These are phyloP conservation scores for Chromobotia macracanthus DNA, from an alignment of 2,797 vertebrate species.

Conservation along the genomic window DNA sequence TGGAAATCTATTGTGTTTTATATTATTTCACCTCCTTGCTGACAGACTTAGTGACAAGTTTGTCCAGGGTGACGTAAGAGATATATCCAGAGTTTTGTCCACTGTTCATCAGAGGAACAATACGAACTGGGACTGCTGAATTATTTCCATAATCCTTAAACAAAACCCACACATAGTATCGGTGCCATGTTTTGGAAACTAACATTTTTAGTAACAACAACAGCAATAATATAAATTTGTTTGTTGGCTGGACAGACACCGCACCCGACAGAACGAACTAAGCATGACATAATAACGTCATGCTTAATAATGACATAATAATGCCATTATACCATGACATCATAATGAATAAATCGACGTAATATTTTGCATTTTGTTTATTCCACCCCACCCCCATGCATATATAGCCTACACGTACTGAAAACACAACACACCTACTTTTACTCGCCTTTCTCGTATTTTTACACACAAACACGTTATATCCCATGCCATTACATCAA, in stretches of 20 bases:
- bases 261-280: not conserved
- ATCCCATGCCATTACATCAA: constrained; percentile 91
- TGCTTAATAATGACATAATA: too few species aligned
- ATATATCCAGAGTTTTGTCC: not conserved
- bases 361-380: constrained; percentile 13
- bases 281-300: too few species aligned
- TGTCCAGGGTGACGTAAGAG: not conserved
- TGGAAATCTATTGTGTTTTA: not conserved
- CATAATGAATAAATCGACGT: not conserved
- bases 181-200: not conserved
- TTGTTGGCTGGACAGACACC: not conserved
- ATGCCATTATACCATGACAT: not conserved
- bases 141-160: not conserved
- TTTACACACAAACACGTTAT: constrained; percentile 65
- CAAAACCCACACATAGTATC: too few species aligned
- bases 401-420: constrained; percentile 32
- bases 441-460: constrained; percentile 3
- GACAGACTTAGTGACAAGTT: not conserved
- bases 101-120: not conserved
- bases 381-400: constrained; percentile 30
- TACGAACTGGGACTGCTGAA: not conserved
- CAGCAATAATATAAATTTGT: not conserved
- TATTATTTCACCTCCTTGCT: not conserved
- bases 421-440: constrained; percentile 46
- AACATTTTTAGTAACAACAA: not conserved